phyloP scores from a whole-genome alignment of 2,113 vertebrate species.

The Forbesichthys agassizii region DNA sequence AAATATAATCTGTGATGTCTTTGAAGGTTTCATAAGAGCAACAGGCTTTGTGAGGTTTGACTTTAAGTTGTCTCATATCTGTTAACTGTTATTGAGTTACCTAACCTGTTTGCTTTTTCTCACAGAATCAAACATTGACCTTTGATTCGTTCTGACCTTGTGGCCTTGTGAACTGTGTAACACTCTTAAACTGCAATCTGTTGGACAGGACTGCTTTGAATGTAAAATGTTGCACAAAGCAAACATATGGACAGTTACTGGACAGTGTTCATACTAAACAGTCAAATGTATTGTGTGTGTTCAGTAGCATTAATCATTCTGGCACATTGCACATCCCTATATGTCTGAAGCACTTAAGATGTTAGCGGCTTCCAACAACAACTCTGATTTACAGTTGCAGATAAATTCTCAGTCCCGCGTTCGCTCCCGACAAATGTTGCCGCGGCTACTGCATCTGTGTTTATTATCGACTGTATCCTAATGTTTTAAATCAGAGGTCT shows the following conservation, averaged over 20 bases:
- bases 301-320: conserved; percentile 36
- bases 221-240: not conserved
- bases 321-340: conserved; percentile 22
- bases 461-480: conserved; percentile 26
- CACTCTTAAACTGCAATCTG: conserved; percentile 41
- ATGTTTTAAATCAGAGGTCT: conserved; percentile 5
- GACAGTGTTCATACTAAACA: conserved; percentile 20
- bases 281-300: conserved; percentile 13
- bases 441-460: conserved; percentile 15
- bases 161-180: conserved; percentile 41
- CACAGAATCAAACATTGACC: conserved; percentile 71
- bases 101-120: conserved; percentile 61
- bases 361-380: conserved; percentile 24
- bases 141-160: conserved; percentile 57
- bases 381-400: conserved; percentile 43
- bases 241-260: conserved; percentile 9
- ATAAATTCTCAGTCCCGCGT: conserved; percentile 18
- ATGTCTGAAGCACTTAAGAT: conserved; percentile 44
- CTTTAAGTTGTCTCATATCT: conserved; percentile 35
- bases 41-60: conserved; percentile 27
- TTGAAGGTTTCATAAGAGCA: conserved; percentile 53
- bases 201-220: conserved; percentile 22
- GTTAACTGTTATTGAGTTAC: conserved; percentile 52
- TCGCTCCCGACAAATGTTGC: conserved; percentile 12
- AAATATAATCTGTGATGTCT: conserved; percentile 59